Conservation (phyloP, 2,113 vertebrate species). For the Pollimyrus isidori region DNA sequence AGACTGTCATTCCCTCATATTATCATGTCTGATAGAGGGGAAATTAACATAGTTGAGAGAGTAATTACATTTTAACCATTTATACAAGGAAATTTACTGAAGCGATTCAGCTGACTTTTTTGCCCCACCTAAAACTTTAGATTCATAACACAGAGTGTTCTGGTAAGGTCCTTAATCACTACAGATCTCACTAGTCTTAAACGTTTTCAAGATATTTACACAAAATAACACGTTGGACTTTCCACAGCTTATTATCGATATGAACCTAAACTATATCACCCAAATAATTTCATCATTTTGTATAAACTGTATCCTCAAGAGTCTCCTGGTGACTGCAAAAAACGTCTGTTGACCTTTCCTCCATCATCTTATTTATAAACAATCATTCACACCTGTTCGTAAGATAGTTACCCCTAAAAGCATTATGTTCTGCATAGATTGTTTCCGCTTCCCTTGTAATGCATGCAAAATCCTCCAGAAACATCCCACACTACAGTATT, state of each 20-base stretch:
- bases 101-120: not conserved
- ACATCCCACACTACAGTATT: not conserved
- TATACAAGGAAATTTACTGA: not conserved
- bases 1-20: not conserved
- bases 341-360: not conserved
- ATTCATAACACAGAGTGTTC: not conserved
- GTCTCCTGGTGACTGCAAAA: not conserved
- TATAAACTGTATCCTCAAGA: not conserved
- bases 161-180: not conserved
- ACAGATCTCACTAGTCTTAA: not conserved
- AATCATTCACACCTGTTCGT: not conserved
- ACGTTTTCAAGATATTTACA: not conserved
- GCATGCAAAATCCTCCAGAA: not conserved
- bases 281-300: not conserved
- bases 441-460: not conserved
- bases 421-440: not conserved
- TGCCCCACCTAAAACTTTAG: not conserved
- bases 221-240: not conserved
- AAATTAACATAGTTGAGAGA: not conserved
- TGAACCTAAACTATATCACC: not conserved
- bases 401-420: not conserved
- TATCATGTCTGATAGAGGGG: not conserved
- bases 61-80: not conserved
- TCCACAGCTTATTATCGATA: not conserved
- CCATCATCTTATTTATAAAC: not conserved